Conservation (phyloP, 2,888 invertebrate genomes). For the Capitulum mitella region DNA sequence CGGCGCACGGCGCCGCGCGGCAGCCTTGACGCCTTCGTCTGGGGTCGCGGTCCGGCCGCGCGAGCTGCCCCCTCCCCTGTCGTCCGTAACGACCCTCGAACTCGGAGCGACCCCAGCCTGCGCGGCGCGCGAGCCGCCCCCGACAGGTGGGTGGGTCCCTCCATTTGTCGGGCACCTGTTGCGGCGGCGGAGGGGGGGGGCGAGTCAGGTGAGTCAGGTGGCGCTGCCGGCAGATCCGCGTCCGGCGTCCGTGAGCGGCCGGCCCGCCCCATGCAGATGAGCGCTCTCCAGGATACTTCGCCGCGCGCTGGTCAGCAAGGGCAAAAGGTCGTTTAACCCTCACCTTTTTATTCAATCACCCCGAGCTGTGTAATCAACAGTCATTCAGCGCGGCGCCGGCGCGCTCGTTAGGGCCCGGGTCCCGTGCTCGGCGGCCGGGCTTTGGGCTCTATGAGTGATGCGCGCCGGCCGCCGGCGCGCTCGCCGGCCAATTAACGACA, state of each 20-base stretch:
- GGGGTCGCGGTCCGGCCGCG: neutral
- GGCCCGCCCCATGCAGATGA: slow-evolving; percentile 16
- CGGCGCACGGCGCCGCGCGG: no score
- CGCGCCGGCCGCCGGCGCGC: neutral
- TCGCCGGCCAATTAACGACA: slow-evolving; percentile 14
- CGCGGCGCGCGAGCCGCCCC: neutral
- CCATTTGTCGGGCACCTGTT: slow-evolving; percentile 22
- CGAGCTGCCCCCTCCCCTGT: neutral
- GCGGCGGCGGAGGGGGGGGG: neutral
- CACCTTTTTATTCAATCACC: slow-evolving; percentile 25
- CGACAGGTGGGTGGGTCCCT: neutral
- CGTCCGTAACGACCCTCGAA: neutral
- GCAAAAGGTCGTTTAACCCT: slow-evolving; percentile 24
- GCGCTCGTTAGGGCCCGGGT: neutral
- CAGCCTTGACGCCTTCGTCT: neutral
- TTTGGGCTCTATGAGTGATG: neutral
- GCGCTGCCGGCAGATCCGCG: neutral
- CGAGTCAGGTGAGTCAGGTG: neutral
- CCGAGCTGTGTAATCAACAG: slow-evolving; percentile 23
- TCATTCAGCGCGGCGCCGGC: slow-evolving; percentile 3
- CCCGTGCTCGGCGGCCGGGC: neutral
- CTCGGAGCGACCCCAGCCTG: neutral
- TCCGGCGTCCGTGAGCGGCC: neutral
- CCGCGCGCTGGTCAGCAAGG: slow-evolving; percentile 18
- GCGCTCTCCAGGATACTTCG: no score